A percentile compares a stretch with the other conserved stretches of the same genome.
These are phyloP conservation scores for Cheilosia pagana DNA, from an alignment of 2,888 invertebrate genomes.

Conservation along the genomic window DNA sequence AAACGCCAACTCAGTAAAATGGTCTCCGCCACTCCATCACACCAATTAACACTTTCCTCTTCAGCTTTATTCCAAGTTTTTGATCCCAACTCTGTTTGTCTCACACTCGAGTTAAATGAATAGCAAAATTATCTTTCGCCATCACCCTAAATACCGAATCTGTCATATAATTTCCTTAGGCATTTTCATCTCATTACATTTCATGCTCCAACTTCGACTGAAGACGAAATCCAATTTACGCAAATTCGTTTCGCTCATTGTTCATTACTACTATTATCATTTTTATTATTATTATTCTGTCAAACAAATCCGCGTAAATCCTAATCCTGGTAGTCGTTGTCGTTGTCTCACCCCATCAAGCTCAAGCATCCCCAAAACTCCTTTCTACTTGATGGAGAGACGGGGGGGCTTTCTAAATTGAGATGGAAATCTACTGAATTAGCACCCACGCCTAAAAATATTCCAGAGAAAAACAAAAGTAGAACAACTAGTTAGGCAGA, in stretches of 20 bases:
- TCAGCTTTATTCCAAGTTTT: slow-evolving; percentile 18
- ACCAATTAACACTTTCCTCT: slow-evolving; percentile 62
- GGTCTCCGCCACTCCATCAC: slow-evolving; percentile 35
- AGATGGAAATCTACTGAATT: slow-evolving; percentile 70
- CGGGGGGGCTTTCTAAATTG: slow-evolving; percentile 34
- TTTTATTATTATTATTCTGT: slow-evolving; percentile 73
- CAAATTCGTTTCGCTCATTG: slow-evolving; percentile 68
- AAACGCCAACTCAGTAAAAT: background rate
- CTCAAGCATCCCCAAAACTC: slow-evolving; percentile 8
- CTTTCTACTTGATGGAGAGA: background rate
- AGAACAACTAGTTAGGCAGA: slow-evolving; percentile 14
- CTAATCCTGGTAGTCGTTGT: slow-evolving; percentile 49
- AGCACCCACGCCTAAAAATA: slow-evolving; percentile 66
- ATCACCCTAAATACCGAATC: slow-evolving; percentile 30
- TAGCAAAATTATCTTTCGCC: slow-evolving; percentile 52
- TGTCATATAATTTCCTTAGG: slow-evolving; percentile 38
- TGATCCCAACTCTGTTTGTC: slow-evolving; percentile 11
- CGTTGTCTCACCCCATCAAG: slow-evolving; percentile 9
- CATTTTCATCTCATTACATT: slow-evolving; percentile 19
- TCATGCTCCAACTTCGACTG: background rate
- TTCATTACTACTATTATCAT: slow-evolving; percentile 71
- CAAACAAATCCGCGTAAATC: slow-evolving; percentile 72
- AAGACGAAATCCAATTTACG: slow-evolving; percentile 65
- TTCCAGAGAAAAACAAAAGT: slow-evolving; percentile 22
- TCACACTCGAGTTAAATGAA: slow-evolving; percentile 43